phyloP scores from a whole-genome alignment of 2,888 invertebrate species.

The Macrophya alboannulata region DNA sequence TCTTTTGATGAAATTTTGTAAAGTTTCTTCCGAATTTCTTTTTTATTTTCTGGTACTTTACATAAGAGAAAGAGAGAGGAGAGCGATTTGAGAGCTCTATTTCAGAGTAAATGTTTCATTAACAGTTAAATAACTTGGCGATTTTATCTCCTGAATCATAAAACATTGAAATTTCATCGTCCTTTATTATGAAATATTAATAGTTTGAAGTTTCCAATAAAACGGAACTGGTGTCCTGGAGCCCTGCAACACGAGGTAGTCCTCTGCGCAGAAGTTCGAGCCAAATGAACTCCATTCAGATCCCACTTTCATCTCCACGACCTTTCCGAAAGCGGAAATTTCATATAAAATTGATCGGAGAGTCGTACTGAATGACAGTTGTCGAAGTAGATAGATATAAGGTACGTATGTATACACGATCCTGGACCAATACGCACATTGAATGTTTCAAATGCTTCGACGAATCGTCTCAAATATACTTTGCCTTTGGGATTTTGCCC shows the following conservation, averaged over 20 bases:
- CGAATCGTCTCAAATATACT: neutral
- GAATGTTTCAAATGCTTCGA: neutral
- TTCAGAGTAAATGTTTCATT: neutral
- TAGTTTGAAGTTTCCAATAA: slow-evolving; percentile 11
- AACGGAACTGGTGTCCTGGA: neutral
- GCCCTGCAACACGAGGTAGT: neutral
- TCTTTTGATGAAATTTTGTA: neutral
- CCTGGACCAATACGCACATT: neutral
- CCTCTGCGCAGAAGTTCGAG: neutral
- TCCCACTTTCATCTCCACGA: slow-evolving; percentile 7
- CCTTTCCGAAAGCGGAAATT: neutral
- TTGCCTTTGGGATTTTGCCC: neutral
- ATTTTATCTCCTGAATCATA: neutral
- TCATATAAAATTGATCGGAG: slow-evolving; percentile 28
- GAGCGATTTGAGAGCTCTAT: neutral
- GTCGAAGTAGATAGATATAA: neutral
- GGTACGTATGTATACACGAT: neutral
- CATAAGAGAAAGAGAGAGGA: too few species aligned
- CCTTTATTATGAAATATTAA: neutral
- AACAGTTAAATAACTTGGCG: neutral
- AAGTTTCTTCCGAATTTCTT: neutral
- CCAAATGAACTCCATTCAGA: slow-evolving; percentile 71
- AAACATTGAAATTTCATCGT: neutral
- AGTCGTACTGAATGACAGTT: slow-evolving; percentile 16
- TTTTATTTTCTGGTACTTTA: too few species aligned